Conservation (phyloP, 23 tunicate genomes). For the Clavelina lepadiformis region DNA sequence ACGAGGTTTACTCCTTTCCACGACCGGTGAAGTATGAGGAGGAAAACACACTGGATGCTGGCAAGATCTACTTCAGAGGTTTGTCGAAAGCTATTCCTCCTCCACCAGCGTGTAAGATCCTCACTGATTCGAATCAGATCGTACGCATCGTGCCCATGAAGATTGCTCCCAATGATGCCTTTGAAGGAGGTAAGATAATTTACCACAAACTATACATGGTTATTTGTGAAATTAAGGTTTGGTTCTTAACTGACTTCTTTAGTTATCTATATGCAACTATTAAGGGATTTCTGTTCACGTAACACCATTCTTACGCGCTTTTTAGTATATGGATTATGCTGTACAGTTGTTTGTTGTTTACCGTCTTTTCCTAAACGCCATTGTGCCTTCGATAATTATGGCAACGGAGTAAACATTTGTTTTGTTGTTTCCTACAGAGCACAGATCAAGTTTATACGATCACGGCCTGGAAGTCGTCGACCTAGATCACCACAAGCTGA, state of each 20-base stretch:
- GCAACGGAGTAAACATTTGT: too few species aligned
- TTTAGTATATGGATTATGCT: too few species aligned
- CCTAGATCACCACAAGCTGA: constrained; percentile 54
- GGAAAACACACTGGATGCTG: constrained; percentile 11
- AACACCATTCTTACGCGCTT: too few species aligned
- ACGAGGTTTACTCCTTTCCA: constrained; percentile 68
- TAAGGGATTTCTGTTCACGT: too few species aligned
- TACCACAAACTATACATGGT: too few species aligned
- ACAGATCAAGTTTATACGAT: constrained; percentile 27
- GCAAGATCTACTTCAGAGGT: constrained; percentile 42
- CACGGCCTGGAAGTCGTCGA: constrained; percentile 82
- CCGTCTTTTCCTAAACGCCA: too few species aligned
- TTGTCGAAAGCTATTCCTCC: constrained; percentile 54
- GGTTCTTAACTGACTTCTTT: too few species aligned
- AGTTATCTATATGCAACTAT: too few species aligned
- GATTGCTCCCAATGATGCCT: constrained; percentile 54
- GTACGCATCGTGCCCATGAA: constrained; percentile 68
- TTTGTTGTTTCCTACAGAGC: constrained; percentile 10
- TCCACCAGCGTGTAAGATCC: constrained; percentile 34
- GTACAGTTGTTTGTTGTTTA: too few species aligned
- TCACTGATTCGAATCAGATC: constrained; percentile 58
- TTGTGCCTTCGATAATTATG: too few species aligned
- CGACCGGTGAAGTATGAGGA: constrained; percentile 6
- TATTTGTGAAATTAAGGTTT: too few species aligned
- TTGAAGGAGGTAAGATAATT: constrained; percentile 52